Percentiles rank a stretch among this genome's conserved stretches.
Conservation (phyloP, 2,113 vertebrate species). For the Neopipo cinnamomea region DNA sequence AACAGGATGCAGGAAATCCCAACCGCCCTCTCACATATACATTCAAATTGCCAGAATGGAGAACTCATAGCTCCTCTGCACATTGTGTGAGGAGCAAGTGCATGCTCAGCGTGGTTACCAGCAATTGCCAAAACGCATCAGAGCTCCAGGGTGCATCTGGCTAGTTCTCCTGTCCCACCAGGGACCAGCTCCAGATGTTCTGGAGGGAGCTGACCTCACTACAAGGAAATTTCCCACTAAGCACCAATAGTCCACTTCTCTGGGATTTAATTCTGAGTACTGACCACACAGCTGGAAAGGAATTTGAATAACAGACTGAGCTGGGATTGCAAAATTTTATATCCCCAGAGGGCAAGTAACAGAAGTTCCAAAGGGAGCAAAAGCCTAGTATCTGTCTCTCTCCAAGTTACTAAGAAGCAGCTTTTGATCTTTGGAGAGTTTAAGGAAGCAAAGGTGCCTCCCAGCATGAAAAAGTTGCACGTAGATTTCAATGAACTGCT, state of each 20-base stretch:
- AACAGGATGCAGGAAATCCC: not conserved
- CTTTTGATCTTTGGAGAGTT: slow-evolving; percentile 31
- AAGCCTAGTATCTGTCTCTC: not conserved
- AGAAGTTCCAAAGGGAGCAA: slow-evolving; percentile 28
- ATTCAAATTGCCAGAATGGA: not conserved
- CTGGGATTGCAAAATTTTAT: slow-evolving; percentile 17
- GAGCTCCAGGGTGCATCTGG: not conserved
- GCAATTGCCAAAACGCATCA: not conserved
- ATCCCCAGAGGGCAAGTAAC: slow-evolving; percentile 26
- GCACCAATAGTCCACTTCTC: not conserved
- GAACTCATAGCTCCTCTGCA: not conserved
- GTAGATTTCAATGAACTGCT: not conserved
- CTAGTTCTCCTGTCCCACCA: not conserved
- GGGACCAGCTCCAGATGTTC: slow-evolving; percentile 8
- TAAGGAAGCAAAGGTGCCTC: not conserved
- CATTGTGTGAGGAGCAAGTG: not conserved
- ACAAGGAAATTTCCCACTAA: slow-evolving; percentile 29
- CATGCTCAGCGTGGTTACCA: not conserved
- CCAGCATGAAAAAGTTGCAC: not conserved
- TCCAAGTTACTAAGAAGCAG: slow-evolving; percentile 1
- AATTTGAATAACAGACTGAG: slow-evolving; percentile 19
- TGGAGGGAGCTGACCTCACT: slow-evolving; percentile 13
- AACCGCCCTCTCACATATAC: not conserved
- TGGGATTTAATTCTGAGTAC: slow-evolving; percentile 14
- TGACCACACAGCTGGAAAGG: slow-evolving; percentile 44